Evolutionary conservation across 2,113 vertebrate species (phyloP).

Genomic region (Oncorhynchus gorbuscha): DNA sequence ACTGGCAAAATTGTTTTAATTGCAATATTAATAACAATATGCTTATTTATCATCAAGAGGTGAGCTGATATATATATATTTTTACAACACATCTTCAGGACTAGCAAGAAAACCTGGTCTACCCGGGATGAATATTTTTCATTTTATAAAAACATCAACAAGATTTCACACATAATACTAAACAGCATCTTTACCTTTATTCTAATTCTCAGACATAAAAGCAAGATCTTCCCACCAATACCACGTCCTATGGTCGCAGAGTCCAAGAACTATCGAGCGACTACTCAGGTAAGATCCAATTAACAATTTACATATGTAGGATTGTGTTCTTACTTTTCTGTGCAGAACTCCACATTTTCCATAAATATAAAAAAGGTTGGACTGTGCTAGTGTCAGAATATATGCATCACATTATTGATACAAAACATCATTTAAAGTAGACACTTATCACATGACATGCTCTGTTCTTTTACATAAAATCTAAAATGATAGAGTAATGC

Average conservation of each 20-base stretch:
- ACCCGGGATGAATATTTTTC: too few species aligned
- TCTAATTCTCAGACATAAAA: slow-evolving; percentile 52
- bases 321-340: background rate
- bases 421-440: too few species aligned
- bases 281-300: slow-evolving; percentile 8
- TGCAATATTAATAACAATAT: slow-evolving; percentile 6
- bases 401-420: too few species aligned
- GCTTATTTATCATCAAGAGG: slow-evolving; percentile 57
- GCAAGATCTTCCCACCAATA: slow-evolving; percentile 55
- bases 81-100: too few species aligned
- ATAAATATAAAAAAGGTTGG: too few species aligned
- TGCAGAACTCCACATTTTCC: too few species aligned
- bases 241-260: slow-evolving; percentile 57
- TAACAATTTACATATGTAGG: background rate
- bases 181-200: background rate
- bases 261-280: slow-evolving; percentile 10
- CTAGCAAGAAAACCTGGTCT: too few species aligned
- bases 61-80: slow-evolving; percentile 22
- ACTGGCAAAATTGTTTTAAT: too few species aligned
- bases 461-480: too few species aligned
- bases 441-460: too few species aligned
- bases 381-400: too few species aligned
- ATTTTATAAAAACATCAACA: background rate
- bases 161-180: background rate
- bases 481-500: too few species aligned